A percentile compares a stretch with the other conserved stretches of the same genome.
These are phyloP conservation scores for Agrochola circellaris DNA, from an alignment of 2,888 invertebrate genomes.

Conservation along the genomic window DNA sequence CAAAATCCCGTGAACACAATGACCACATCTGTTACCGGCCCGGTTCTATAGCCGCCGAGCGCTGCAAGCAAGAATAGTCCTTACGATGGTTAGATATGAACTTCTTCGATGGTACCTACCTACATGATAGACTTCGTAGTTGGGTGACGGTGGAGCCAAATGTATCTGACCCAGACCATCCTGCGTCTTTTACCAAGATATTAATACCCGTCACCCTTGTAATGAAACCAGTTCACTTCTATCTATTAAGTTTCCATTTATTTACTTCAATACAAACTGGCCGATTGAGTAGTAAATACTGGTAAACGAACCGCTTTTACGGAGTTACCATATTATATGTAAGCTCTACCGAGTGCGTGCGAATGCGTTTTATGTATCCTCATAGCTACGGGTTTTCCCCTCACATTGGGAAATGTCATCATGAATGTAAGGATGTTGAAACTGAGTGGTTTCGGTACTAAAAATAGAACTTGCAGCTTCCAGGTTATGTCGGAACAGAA, in stretches of 20 bases:
- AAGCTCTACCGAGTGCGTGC: background rate
- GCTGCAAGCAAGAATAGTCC: no score
- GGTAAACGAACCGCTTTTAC: slow-evolving; percentile 4
- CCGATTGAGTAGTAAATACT: slow-evolving; percentile 6
- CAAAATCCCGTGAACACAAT: no score
- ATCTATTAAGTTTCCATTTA: slow-evolving; percentile 27
- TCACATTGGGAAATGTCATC: slow-evolving; percentile 4
- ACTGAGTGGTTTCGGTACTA: background rate
- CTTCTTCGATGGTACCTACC: no score
- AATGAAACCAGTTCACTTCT: background rate
- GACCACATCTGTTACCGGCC: no score
- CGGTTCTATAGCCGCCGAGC: no score
- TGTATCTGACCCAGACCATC: no score
- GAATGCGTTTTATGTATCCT: background rate
- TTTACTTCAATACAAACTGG: slow-evolving; percentile 17
- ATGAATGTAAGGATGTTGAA: slow-evolving; percentile 5
- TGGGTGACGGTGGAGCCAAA: background rate
- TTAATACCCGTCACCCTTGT: background rate
- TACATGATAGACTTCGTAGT: background rate
- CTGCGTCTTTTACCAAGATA: background rate
- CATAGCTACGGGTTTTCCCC: slow-evolving; percentile 28
- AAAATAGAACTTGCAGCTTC: slow-evolving; percentile 7
- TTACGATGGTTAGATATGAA: no score
- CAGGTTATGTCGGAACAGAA: no score
- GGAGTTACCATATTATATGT: slow-evolving; percentile 15